Evolutionary conservation across 2,113 vertebrate genomes (phyloP), one percentile per base, ranked within the genome.

Genomic region (Eulemur macaco): DNA sequence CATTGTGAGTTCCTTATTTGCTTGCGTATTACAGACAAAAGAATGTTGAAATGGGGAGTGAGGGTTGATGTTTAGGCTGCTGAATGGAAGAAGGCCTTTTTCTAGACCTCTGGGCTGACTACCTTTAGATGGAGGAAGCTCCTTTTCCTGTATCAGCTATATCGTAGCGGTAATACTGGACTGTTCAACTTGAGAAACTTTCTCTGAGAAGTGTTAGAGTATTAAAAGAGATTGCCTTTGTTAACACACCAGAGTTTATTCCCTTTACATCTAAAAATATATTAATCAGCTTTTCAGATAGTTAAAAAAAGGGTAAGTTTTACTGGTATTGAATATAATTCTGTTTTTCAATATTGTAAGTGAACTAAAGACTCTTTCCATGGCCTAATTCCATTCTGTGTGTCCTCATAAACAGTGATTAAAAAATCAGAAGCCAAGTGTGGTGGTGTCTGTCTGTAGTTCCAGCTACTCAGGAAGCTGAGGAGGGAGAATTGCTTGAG

Each of bases 171-270:
- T 81, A 71, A 63, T 78, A 81, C 66, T 74, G 37, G 64, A 27
- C 31, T 82, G 37, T 66, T 64, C 23, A 82, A n/a, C 27, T 80
- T 78, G 47, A 60, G 78, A 54, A 92, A 74, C 18, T 73, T 71
- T 83, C 29, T 83, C 69, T 84, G 71, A 58, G 80, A 95, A 85
- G 39, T 84, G 84, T 87, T 69, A 69, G 63, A n/a, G 87, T 94
- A 58, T 60, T 88, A 47, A 56, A 47, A 6, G 69, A 68, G 56
- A 83, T 77, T 63, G 47, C 12, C 34, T 54, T 80, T 80, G 21
- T 71, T 69, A 78, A 21, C 31, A 8, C 34, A 31, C 4, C 34
- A 81, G 42, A n/a, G 47, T 94, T 86, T 82, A 80, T 87, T 94
- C 47, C 8, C 7, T 50, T 87, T 91, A 77, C 50, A 27, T 45